Conservation (phyloP, 2,888 invertebrate species). For the Stenichneumon culpator region DNA sequence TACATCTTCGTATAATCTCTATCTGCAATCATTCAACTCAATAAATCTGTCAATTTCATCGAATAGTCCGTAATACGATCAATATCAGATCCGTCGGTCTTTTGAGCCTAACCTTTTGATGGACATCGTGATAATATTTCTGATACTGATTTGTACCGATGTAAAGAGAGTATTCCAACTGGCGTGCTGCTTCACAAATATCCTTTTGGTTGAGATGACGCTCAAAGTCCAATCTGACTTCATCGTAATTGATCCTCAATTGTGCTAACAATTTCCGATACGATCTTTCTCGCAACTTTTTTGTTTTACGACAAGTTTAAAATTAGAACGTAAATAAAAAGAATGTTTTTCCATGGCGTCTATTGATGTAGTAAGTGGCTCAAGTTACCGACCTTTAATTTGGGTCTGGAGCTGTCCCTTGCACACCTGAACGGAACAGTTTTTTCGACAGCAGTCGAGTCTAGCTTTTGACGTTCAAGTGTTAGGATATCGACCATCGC, state of each 20-base stretch:
- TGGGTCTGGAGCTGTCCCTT: not conserved
- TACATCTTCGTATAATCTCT: slow-evolving; percentile 12
- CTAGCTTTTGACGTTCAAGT: not conserved
- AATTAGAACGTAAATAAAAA: not conserved
- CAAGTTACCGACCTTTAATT: not conserved
- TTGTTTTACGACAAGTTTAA: not conserved
- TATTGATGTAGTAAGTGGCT: not conserved
- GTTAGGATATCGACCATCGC: not conserved
- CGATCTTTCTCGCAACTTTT: slow-evolving; percentile 16
- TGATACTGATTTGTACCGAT: not conserved
- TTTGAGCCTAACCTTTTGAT: slow-evolving; percentile 22
- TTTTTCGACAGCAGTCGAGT: not conserved
- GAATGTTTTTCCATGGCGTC: not conserved
- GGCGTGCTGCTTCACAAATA: slow-evolving; percentile 41
- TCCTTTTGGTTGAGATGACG: not conserved
- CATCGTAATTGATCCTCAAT: slow-evolving; percentile 36
- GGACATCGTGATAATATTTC: slow-evolving; percentile 45
- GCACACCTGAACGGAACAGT: not conserved
- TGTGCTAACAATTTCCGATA: slow-evolving; percentile 9
- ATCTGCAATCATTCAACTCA: slow-evolving; percentile 3
- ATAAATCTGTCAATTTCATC: not conserved
- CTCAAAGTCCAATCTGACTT: not conserved
- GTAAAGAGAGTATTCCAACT: slow-evolving; percentile 43
- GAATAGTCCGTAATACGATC: not conserved
- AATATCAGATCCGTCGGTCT: not conserved